Conservation (phyloP, 2,888 invertebrate species). For the Gerris lacustris region DNA sequence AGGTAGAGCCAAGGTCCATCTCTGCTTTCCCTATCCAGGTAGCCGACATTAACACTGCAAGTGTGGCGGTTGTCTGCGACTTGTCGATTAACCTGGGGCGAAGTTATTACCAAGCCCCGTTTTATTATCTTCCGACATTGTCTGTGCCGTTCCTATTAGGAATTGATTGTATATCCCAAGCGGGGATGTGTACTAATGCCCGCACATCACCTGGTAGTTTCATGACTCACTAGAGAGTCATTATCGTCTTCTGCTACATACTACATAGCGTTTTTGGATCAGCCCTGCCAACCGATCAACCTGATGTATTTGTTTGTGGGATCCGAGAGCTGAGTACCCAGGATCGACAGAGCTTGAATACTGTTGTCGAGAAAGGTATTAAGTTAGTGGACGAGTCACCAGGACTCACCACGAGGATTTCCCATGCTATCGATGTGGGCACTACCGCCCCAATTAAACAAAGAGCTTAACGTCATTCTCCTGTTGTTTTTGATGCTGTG, state of each 20-base stretch:
- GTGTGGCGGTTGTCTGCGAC: no score
- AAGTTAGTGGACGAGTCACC: constrained; percentile 6
- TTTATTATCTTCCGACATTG: not conserved
- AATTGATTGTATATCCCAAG: constrained; percentile 7
- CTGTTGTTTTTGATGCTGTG: constrained; percentile 25
- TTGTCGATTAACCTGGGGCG: no score
- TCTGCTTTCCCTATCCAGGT: no score
- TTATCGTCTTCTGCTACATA: no score
- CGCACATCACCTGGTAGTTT: not conserved
- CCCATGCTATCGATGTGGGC: constrained; percentile 16
- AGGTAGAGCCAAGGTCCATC: no score
- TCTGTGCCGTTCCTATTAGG: constrained; percentile 9
- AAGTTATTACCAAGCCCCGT: not conserved
- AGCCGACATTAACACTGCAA: no score
- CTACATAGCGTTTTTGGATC: constrained; percentile 5
- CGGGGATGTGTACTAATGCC: constrained; percentile 9
- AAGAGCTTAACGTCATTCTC: constrained; percentile 15
- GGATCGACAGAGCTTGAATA: not conserved
- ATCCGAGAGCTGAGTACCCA: not conserved
- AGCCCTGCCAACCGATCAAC: not conserved
- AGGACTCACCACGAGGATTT: constrained; percentile 9
- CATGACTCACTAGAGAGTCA: no score
- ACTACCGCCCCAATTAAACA: constrained; percentile 14
- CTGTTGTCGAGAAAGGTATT: constrained; percentile 6
- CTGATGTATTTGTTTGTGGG: not conserved